Conservation (phyloP, 2,888 invertebrate species). For the Scaptomyza tumidula region DNA sequence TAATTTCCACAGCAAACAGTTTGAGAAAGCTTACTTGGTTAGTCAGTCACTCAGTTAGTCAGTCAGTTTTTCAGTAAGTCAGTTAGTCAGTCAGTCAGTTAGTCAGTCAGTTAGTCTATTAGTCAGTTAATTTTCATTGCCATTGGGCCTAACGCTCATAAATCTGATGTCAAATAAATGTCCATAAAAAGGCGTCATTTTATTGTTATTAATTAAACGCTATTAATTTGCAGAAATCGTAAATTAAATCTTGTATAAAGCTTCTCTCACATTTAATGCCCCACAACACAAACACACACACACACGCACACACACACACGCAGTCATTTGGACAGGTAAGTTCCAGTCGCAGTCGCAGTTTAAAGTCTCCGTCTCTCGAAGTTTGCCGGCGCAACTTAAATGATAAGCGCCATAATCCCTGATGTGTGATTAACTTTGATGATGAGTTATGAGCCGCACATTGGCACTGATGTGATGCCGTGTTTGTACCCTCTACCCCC, state of each 20-base stretch:
- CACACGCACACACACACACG: conserved; percentile 24
- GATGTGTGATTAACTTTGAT: conserved; percentile 81
- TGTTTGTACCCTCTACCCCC: conserved; percentile 7
- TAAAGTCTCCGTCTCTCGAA: conserved; percentile 36
- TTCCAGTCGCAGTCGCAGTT: not conserved
- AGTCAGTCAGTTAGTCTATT: conserved; percentile 10
- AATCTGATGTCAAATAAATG: conserved; percentile 74
- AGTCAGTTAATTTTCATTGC: conserved; percentile 21
- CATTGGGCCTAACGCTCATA: conserved; percentile 51
- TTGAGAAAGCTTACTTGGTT: conserved; percentile 13
- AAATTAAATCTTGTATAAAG: conserved; percentile 72
- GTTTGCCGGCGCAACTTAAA: conserved; percentile 57
- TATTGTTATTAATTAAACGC: conserved; percentile 81
- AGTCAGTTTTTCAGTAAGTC: conserved; percentile 1
- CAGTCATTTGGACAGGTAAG: conserved; percentile 18
- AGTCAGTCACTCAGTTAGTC: conserved; percentile 9
- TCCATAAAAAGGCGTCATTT: conserved; percentile 79
- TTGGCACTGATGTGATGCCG: conserved; percentile 71
- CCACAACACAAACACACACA: conserved; percentile 27
- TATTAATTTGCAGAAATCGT: conserved; percentile 81
- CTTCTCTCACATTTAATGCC: conserved; percentile 65
- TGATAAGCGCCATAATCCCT: conserved; percentile 80
- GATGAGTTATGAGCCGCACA: conserved; percentile 79
- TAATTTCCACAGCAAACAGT: not conserved
- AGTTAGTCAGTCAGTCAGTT: conserved; percentile 8